phyloP scores from a whole-genome alignment of 2,797 vertebrate species.

The Anniella stebbinsi region DNA sequence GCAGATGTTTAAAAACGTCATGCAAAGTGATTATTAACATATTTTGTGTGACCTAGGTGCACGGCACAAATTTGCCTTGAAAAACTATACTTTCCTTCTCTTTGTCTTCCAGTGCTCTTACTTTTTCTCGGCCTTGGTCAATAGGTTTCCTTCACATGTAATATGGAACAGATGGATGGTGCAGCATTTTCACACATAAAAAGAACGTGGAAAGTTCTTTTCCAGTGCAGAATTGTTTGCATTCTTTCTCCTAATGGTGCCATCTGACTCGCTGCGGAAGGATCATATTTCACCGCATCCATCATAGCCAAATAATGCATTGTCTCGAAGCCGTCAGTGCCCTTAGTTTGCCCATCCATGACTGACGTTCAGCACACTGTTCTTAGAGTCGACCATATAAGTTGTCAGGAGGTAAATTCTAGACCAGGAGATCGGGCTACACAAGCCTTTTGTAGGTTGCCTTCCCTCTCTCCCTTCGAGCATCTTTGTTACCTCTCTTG shows the following conservation, averaged over 20 bases:
- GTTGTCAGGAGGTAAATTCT: constrained; percentile 93
- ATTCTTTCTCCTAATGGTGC: constrained; percentile 79
- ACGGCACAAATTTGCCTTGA: constrained; percentile 44
- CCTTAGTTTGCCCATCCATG: constrained; percentile 86
- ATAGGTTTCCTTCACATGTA: constrained; percentile 65
- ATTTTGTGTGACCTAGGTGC: constrained; percentile 58
- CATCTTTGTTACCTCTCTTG: constrained; percentile 67
- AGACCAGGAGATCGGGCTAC: constrained; percentile 86
- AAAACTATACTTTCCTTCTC: constrained; percentile 51
- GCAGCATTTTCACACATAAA: constrained; percentile 68
- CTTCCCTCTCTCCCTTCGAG: constrained; percentile 72
- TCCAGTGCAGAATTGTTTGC: constrained; percentile 77
- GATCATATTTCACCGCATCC: constrained; percentile 91
- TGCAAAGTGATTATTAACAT: constrained; percentile 37
- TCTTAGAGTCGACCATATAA: constrained; percentile 81
- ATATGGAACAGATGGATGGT: constrained; percentile 73
- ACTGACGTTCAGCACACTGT: constrained; percentile 91
- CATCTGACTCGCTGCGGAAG: constrained; percentile 82
- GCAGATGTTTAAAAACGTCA: constrained; percentile 68
- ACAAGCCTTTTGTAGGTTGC: constrained; percentile 87
- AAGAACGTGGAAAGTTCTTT: constrained; percentile 62
- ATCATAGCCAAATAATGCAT: constrained; percentile 87
- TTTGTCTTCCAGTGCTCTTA: background rate
- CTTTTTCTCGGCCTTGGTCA: constrained; percentile 9
- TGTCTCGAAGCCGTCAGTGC: constrained; percentile 83